Conservation (phyloP, 2,113 vertebrate species). For the Hemibagrus wyckioides region DNA sequence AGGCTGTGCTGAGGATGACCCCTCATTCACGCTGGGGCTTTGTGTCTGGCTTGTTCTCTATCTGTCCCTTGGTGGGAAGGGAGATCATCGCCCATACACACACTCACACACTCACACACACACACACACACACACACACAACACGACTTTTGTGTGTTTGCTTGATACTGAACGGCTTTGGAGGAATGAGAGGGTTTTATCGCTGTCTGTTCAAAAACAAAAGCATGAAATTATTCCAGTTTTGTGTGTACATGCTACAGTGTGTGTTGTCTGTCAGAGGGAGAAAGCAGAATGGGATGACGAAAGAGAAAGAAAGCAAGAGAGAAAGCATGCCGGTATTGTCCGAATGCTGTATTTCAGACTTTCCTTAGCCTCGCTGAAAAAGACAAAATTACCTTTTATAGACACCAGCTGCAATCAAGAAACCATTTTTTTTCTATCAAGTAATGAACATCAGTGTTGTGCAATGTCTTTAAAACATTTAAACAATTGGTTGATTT, state of each 20-base stretch:
- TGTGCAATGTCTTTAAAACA: background rate
- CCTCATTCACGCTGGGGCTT: conserved; percentile 79
- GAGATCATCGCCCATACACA: conserved; percentile 67
- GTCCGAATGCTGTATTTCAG: conserved; percentile 55
- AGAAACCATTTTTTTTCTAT: background rate
- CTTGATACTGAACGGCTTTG: conserved; percentile 12
- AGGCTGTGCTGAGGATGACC: conserved; percentile 81
- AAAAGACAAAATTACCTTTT: conserved; percentile 60
- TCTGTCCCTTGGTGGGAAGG: conserved; percentile 73
- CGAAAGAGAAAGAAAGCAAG: conserved; percentile 45
- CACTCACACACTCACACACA: conserved; percentile 34
- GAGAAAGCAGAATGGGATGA: conserved; percentile 35
- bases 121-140: conserved; percentile 34
- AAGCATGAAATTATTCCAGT: conserved; percentile 17
- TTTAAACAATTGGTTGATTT: background rate
- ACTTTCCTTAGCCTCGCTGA: conserved; percentile 54
- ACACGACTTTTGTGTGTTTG: conserved; percentile 3
- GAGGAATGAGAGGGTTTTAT: conserved; percentile 22
- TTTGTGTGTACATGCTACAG: conserved; percentile 22
- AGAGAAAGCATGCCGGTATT: conserved; percentile 16
- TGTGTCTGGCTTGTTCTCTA: conserved; percentile 61
- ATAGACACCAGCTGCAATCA: conserved; percentile 44
- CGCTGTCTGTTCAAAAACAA: conserved; percentile 35
- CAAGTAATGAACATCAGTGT: background rate
- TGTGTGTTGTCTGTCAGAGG: conserved; percentile 31